Evolutionary conservation across 1,140 invertebrate species (phyloP).

Genomic region (Protaetia brevitarsis): DNA sequence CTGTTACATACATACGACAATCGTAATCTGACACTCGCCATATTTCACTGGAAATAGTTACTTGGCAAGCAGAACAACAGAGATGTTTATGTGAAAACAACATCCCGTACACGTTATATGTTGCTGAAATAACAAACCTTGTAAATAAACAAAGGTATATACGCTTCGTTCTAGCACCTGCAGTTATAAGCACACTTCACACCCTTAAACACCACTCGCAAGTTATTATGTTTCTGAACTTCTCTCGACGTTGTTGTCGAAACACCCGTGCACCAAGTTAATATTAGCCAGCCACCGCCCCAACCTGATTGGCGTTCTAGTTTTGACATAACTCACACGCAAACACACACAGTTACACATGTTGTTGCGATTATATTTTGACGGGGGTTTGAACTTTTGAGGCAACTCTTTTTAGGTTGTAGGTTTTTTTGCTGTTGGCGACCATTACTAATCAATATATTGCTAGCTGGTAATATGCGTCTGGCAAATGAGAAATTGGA

Average conservation of each 20-base stretch:
- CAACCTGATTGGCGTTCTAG: neutral
- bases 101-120: slow-evolving; percentile 3
- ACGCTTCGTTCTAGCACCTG: slow-evolving; percentile 13
- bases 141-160: slow-evolving; percentile 17
- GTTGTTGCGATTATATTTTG: too few species aligned
- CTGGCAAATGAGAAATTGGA: too few species aligned
- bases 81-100: slow-evolving; percentile 12
- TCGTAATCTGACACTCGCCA: too few species aligned
- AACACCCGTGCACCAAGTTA: slow-evolving; percentile 1
- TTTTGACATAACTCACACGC: too few species aligned
- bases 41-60: too few species aligned
- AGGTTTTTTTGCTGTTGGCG: too few species aligned
- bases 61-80: neutral
- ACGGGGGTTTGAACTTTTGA: too few species aligned
- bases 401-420: too few species aligned
- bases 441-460: too few species aligned
- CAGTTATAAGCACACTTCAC: slow-evolving; percentile 12
- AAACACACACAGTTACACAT: too few species aligned
- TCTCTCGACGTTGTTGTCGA: neutral
- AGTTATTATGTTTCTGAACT: neutral
- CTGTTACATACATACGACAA: too few species aligned
- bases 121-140: slow-evolving; percentile 17
- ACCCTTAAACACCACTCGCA: neutral
- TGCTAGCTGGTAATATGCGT: too few species aligned
- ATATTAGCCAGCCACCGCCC: neutral